Evolutionary conservation across 2,888 invertebrate species (phyloP).

Genomic region (Andrena fulva): DNA sequence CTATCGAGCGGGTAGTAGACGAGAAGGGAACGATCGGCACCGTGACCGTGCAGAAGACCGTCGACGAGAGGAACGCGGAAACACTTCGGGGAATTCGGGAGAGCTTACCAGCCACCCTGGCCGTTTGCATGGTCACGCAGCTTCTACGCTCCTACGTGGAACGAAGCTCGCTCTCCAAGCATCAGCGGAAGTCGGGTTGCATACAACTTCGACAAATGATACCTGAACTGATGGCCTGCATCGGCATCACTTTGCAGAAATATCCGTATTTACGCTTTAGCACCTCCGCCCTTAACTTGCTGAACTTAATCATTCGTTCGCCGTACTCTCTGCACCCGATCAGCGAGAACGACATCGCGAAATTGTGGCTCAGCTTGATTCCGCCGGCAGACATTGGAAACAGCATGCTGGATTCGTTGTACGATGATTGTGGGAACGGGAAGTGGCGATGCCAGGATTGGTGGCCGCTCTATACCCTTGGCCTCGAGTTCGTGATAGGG

Average conservation of each 20-base stretch:
- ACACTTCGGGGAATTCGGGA: slow-evolving; percentile 71
- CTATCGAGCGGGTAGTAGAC: slow-evolving; percentile 50
- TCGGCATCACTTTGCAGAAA: slow-evolving; percentile 78
- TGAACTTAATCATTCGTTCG: slow-evolving; percentile 79
- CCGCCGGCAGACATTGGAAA: slow-evolving; percentile 80
- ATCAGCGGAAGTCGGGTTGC: slow-evolving; percentile 71
- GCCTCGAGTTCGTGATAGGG: slow-evolving; percentile 81
- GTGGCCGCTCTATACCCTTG: slow-evolving; percentile 82
- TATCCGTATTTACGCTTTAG: slow-evolving; percentile 80
- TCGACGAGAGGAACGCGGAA: slow-evolving; percentile 62
- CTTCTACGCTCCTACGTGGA: slow-evolving; percentile 73
- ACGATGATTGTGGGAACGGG: slow-evolving; percentile 77
- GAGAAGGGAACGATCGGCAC: slow-evolving; percentile 43
- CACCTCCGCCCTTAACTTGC: slow-evolving; percentile 77
- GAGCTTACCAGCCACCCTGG: slow-evolving; percentile 80
- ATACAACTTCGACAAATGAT: slow-evolving; percentile 79
- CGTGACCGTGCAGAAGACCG: slow-evolving; percentile 41
- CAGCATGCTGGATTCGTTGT: slow-evolving; percentile 80
- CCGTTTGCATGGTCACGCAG: slow-evolving; percentile 80
- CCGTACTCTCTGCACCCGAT: slow-evolving; percentile 77
- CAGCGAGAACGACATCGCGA: slow-evolving; percentile 79
- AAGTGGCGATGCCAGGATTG: slow-evolving; percentile 83
- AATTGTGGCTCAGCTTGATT: slow-evolving; percentile 80
- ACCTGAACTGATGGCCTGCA: slow-evolving; percentile 79
- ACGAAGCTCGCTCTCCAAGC: slow-evolving; percentile 51